Conservation (phyloP, 2,888 invertebrate species). For the Dryadula phaetusa region DNA sequence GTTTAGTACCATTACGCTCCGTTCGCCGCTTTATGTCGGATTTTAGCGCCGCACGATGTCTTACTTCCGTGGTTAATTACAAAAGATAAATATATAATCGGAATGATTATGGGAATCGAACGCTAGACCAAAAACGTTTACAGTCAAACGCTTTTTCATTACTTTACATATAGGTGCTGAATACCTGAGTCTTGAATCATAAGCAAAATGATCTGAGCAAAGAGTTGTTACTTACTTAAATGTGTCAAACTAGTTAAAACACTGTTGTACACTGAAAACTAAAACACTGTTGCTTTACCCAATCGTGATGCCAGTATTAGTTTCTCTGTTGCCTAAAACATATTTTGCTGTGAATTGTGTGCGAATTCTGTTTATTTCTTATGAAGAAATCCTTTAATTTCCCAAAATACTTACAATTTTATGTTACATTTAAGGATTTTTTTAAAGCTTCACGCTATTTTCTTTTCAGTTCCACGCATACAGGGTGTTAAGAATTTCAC, state of each 20-base stretch:
- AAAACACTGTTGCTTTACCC: conserved; percentile 33
- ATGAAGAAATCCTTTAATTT: conserved; percentile 9
- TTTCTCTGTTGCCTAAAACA: conserved; percentile 41
- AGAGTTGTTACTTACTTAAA: conserved; percentile 11
- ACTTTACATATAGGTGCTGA: not conserved
- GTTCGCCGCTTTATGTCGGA: too few relatives aligned
- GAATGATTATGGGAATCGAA: too few relatives aligned
- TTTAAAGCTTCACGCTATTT: too few relatives aligned
- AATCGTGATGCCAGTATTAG: conserved; percentile 41
- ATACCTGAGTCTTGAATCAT: conserved; percentile 1
- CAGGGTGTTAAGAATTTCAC: too few relatives aligned
- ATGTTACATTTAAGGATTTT: too few relatives aligned
- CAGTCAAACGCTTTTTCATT: not conserved
- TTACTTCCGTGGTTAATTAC: too few relatives aligned
- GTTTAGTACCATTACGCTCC: too few relatives aligned
- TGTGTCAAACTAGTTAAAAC: conserved; percentile 35
- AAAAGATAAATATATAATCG: too few relatives aligned
- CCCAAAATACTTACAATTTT: too few relatives aligned
- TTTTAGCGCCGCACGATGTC: too few relatives aligned
- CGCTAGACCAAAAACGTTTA: too few relatives aligned
- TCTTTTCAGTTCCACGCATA: too few relatives aligned
- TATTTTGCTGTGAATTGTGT: conserved; percentile 26
- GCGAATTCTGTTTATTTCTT: conserved; percentile 21
- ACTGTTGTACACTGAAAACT: conserved; percentile 38
- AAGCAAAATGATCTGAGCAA: not conserved